Conservation (phyloP, 2,888 invertebrate genomes). For the Odontocolon sp. region DNA sequence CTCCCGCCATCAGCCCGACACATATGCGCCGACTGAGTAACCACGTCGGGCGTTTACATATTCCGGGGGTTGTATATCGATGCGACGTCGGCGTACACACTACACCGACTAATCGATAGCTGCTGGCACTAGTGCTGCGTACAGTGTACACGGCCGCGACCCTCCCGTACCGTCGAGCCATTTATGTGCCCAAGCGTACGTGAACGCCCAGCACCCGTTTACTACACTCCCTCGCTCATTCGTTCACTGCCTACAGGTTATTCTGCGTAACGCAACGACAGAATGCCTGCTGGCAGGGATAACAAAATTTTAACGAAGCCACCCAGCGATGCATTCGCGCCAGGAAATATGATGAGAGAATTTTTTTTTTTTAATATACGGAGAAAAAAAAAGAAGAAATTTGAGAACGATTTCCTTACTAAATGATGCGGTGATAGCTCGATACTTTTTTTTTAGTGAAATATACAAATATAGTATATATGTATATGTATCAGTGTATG, state of each 20-base stretch:
- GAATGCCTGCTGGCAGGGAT: conserved; percentile 16
- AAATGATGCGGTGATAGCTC: not conserved
- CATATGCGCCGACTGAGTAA: conserved; percentile 33
- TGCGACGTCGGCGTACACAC: conserved; percentile 26
- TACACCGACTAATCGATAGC: conserved; percentile 58
- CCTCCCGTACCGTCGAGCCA: conserved; percentile 57
- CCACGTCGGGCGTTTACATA: conserved; percentile 40
- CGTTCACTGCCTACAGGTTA: conserved; percentile 35
- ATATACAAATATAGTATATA: too few relatives aligned
- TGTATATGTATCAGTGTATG: too few relatives aligned
- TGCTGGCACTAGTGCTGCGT: conserved; percentile 23
- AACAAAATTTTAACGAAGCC: conserved; percentile 60
- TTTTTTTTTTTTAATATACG: conserved; percentile 1
- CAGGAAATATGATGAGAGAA: not conserved
- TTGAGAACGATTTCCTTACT: not conserved
- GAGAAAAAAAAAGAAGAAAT: not conserved
- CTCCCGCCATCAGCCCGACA: not conserved
- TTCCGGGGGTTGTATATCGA: conserved; percentile 35
- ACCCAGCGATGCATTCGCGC: conserved; percentile 12
- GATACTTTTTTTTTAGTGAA: too few relatives aligned
- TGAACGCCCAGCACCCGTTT: conserved; percentile 23
- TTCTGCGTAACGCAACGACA: conserved; percentile 30
- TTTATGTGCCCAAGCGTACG: conserved; percentile 51
- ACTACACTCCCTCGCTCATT: conserved; percentile 5
- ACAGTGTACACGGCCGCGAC: conserved; percentile 29